A percentile compares a stretch with the other conserved stretches of the same genome.
These are phyloP conservation scores for Esox masquinongy DNA, from an alignment of 2,797 vertebrate species.

Conservation along the genomic window DNA sequence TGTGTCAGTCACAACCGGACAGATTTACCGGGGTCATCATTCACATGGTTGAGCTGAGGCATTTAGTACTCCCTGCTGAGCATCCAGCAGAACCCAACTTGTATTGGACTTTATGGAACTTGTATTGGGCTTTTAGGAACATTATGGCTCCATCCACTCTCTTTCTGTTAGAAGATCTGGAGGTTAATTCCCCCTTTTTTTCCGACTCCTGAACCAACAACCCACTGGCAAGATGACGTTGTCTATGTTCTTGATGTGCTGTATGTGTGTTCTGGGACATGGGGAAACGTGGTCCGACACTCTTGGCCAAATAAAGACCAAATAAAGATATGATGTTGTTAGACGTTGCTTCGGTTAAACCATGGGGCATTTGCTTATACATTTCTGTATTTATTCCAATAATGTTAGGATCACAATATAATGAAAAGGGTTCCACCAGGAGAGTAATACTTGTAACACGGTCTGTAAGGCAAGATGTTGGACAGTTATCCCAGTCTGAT, in stretches of 20 bases:
- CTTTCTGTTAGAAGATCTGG: slow-evolving; percentile 36
- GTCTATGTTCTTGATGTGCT: background rate
- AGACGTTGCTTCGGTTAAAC: background rate
- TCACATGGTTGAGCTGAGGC: background rate
- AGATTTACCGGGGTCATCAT: background rate
- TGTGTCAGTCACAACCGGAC: background rate
- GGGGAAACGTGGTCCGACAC: background rate
- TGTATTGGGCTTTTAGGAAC: slow-evolving; percentile 23
- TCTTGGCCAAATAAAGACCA: slow-evolving; percentile 23
- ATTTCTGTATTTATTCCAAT: slow-evolving; percentile 21
- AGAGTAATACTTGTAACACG: background rate
- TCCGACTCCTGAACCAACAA: background rate
- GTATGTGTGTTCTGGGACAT: background rate
- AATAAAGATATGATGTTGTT: background rate
- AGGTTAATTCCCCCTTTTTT: background rate
- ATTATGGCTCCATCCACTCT: slow-evolving; percentile 12
- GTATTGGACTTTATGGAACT: slow-evolving; percentile 15
- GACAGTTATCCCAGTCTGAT: slow-evolving; percentile 7
- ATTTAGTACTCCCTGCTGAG: slow-evolving; percentile 27
- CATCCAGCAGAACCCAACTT: slow-evolving; percentile 25
- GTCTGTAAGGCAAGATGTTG: slow-evolving; percentile 11
- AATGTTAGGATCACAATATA: background rate
- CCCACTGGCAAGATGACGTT: background rate
- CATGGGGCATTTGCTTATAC: background rate
- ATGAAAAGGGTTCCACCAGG: slow-evolving; percentile 5